These are phyloP conservation scores for Cettia cetti DNA, from an alignment of 2,113 vertebrate species.

Conservation along the genomic window DNA sequence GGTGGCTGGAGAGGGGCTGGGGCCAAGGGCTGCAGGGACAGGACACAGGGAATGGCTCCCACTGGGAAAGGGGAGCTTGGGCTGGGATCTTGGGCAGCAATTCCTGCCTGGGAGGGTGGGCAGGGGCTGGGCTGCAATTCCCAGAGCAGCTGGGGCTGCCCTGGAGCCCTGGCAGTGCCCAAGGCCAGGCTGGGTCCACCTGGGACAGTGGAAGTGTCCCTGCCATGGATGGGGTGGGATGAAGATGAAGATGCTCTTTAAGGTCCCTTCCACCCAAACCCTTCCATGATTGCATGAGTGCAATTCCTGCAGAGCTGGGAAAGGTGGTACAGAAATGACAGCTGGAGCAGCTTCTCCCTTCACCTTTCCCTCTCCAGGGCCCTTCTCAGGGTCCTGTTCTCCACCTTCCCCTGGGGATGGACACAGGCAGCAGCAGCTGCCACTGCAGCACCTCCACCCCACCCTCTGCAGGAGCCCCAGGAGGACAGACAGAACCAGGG, in stretches of 20 bases:
- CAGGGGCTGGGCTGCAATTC: too few species aligned
- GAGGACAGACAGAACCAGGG: background rate
- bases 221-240: background rate
- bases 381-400: background rate
- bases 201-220: too few species aligned
- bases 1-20: too few species aligned
- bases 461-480: background rate
- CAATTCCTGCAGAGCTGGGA: background rate
- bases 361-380: too few species aligned
- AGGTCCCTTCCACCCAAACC: background rate
- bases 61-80: background rate
- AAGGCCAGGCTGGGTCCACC: too few species aligned
- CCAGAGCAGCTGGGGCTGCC: too few species aligned
- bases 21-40: too few species aligned
- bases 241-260: too few species aligned
- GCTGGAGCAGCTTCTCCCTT: background rate
- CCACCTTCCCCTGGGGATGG: background rate
- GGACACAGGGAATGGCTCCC: too few species aligned
- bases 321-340: background rate
- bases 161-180: too few species aligned
- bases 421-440: accelerated
- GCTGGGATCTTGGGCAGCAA: too few species aligned
- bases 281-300: background rate
- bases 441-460: background rate
- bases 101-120: too few species aligned